Conservation (phyloP, 2,888 invertebrate species). For the Podotricha telesiphe region DNA sequence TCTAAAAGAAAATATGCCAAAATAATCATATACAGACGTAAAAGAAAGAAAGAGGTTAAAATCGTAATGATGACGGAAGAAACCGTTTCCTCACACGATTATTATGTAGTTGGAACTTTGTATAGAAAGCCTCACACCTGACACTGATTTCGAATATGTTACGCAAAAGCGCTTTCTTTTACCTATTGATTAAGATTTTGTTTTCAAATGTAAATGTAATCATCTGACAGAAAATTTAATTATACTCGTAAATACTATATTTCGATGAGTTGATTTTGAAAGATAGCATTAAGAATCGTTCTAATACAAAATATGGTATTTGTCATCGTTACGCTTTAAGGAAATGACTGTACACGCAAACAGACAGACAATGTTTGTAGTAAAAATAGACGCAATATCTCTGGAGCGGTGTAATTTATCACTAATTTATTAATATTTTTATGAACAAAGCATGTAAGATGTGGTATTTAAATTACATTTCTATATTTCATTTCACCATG, state of each 20-base stretch:
- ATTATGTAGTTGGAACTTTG: constrained; percentile 41
- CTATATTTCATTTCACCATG: neutral
- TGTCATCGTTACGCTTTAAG: too few relatives aligned
- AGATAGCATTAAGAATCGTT: too few relatives aligned
- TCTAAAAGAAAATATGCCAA: neutral
- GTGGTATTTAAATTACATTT: constrained; percentile 3
- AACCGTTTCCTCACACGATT: constrained; percentile 33
- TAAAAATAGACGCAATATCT: too few relatives aligned
- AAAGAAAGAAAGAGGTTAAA: neutral
- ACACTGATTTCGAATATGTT: constrained; percentile 47
- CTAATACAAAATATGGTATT: too few relatives aligned
- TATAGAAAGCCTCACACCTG: constrained; percentile 44
- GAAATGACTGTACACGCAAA: too few relatives aligned
- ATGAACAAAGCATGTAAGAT: neutral
- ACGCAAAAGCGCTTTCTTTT: constrained; percentile 47
- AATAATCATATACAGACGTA: neutral
- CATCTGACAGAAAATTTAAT: constrained; percentile 7
- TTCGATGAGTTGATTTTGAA: too few relatives aligned
- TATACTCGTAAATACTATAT: neutral
- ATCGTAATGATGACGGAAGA: constrained; percentile 17
- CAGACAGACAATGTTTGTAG: too few relatives aligned
- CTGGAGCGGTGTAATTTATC: too few relatives aligned
- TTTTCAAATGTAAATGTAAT: constrained; percentile 9
- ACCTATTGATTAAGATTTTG: constrained; percentile 46
- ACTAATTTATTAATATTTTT: neutral